Base-by-base conservation (phyloP, 2,888 invertebrate species). In the Synanthedon vespiformis region DNA sequence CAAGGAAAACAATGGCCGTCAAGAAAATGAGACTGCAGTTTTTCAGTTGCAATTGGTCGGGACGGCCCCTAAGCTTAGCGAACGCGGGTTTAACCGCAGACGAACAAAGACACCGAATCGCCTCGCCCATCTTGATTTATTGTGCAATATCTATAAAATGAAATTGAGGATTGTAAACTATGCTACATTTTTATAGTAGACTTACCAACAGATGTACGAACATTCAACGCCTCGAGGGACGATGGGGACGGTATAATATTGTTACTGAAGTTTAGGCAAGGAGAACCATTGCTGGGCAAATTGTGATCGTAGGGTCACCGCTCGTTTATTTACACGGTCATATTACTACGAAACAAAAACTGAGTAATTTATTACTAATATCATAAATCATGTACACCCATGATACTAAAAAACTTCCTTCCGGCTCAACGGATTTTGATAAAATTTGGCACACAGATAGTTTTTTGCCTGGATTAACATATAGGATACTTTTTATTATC, bases 221-320 rank as follows among this genome's bases (percentile, higher is more conserved):
- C 77, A 73, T 74, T 72, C 68, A 58, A 63, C 58, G 77, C 82
- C 83, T 74, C 79, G 62, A 64, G 84, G 83, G 80, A 80, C 68
- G 66, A 61, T 65, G 74, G 79, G 81, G 78, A 69, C 70, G 67
- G 68, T 67, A 70, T 84, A 85, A 84, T 81, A 74, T 72, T 71
- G 82, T 85, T 84, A 84, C 73, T 70, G 67, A 76, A 83, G 81
- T 81, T 81, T 74, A 77, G 74, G 73, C 74, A 76, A 75, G 76
- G 74, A 67, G 73, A 74, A 78, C 78, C 75, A 76, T 75, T 68
- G 71, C 67, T 64, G 65, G 68, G 65, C 76, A 80, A 79, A 80
- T 79, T 80, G 77, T 77, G 74, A 79, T 75, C 79, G 74, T 78
- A 76, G 73, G 80, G 78, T 80, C 77, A 78, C 73, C 68, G 66